Base-by-base conservation (phyloP, 2,888 invertebrate genomes). In the Acleris laterana region DNA sequence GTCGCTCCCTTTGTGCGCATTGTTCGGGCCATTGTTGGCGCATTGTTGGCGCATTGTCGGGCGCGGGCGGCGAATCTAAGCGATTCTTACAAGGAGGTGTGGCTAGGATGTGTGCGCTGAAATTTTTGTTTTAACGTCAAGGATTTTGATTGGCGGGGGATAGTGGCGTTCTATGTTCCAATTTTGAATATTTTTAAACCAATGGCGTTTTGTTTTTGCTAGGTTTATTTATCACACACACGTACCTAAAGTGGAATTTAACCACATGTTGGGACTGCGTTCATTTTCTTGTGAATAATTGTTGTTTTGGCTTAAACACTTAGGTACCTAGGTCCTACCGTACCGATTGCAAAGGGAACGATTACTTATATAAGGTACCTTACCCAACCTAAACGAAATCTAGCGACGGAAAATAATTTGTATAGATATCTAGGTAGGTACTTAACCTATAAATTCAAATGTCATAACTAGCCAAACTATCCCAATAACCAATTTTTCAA, bases 1-100 rank as follows among this genome's bases (percentile, higher is more conserved):
- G 86, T 77, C 69, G 77, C 74, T 74, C 86, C 88, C 88, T 87
- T 92, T 92, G 89, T 91, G 69, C 72, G 75, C 80, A 80, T 91
- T 89, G 87, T 89, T 71, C 69, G 83, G 77, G 74, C 77, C 68
- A 75, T 89, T 89, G 88, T 89, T 81, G 71, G 81, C 71, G 72
- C 68, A 75, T 89, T 89, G 88, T 89, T 81, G 71, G 81, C 71
- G 72, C 71, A 74, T 77, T 81, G 76, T 77, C 71, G 71, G 73
- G 68, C 65, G 75, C 71, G 79, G 75, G 77, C 72, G 70, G 70
- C 69, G 72, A 70, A 69, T 69, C 59, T 58, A 28, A 66, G 67
- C 50, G 63, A 32, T 62, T 56, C 46, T 56, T 63, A 22, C 57
- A 50, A 59, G 71, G 70, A 69, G 72, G 71, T 68, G 71, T 63